These are phyloP conservation scores for Belonocnema kinseyi DNA, from an alignment of 1,140 invertebrate species.

Conservation along the genomic window DNA sequence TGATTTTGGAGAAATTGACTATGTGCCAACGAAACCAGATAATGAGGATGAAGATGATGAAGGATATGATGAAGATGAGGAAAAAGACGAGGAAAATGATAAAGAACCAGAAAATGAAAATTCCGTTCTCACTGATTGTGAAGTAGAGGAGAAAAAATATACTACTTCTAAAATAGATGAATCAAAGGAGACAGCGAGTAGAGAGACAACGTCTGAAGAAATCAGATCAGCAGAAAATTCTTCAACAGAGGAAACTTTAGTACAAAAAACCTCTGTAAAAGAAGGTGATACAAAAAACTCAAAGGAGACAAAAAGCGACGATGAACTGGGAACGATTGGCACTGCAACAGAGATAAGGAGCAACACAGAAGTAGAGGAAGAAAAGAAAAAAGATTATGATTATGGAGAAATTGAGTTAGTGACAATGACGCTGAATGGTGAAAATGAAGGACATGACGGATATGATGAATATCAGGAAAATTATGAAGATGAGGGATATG, in stretches of 20 bases:
- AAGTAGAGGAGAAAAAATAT: neutral
- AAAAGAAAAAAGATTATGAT: slow-evolving; percentile 33
- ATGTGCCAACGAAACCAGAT: slow-evolving; percentile 34
- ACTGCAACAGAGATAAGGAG: too few species aligned
- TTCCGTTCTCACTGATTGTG: neutral
- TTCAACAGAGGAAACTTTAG: too few species aligned
- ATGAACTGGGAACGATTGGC: too few species aligned
- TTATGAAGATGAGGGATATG: neutral
- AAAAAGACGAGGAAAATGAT: neutral
- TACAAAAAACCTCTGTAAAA: too few species aligned
- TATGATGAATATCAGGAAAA: neutral
- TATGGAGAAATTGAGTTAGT: slow-evolving; percentile 26
- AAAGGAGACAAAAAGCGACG: too few species aligned
- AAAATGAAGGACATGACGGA: slow-evolving; percentile 35
- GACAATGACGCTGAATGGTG: slow-evolving; percentile 35
- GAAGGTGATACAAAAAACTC: too few species aligned
- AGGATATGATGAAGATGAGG: neutral
- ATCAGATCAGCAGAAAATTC: too few species aligned
- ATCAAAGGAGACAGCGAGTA: neutral
- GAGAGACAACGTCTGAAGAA: too few species aligned
- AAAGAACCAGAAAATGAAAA: neutral
- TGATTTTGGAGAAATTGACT: slow-evolving; percentile 26
- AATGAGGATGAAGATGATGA: slow-evolving; percentile 34
- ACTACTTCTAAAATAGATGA: neutral
- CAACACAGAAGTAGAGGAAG: neutral